A percentile compares a stretch with the other conserved stretches of the same genome.
phyloP scores from a whole-genome alignment of 2,113 vertebrate genomes.

The Dissostichus mawsoni region DNA sequence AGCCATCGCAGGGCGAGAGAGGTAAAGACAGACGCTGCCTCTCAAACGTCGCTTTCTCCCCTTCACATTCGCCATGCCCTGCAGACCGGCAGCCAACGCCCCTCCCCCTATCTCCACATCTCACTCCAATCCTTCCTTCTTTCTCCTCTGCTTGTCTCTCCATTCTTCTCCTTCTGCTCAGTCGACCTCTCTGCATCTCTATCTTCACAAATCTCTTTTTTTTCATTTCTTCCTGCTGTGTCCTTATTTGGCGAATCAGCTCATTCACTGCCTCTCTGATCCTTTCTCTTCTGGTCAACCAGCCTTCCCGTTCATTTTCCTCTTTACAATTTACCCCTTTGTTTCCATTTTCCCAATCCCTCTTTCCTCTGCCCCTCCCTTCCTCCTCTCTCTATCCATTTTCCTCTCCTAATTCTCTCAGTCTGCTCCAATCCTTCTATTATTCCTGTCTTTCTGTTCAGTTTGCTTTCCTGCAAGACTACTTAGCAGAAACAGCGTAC shows the following conservation, averaged over 20 bases:
- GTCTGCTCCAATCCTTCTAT: background rate
- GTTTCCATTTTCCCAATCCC: background rate
- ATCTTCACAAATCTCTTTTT: slow-evolving; percentile 17
- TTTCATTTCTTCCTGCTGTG: background rate
- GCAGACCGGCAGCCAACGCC: slow-evolving; percentile 58
- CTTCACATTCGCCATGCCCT: slow-evolving; percentile 48
- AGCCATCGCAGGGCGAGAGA: slow-evolving; percentile 39
- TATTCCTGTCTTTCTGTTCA: background rate
- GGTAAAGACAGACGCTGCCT: slow-evolving; percentile 29
- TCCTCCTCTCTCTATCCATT: background rate
- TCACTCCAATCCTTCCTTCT: slow-evolving; percentile 14
- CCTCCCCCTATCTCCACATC: slow-evolving; percentile 50
- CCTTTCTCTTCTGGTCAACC: slow-evolving; percentile 6
- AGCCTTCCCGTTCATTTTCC: background rate
- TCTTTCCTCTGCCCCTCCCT: background rate
- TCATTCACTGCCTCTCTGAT: background rate
- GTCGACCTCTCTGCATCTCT: slow-evolving; percentile 15
- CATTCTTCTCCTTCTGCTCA: slow-evolving; percentile 17
- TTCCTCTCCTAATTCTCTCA: background rate
- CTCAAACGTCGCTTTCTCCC: slow-evolving; percentile 44
- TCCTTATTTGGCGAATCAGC: slow-evolving; percentile 14
- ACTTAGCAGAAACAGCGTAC: slow-evolving; percentile 22
- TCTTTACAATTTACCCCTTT: background rate
- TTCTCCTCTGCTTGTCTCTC: slow-evolving; percentile 1
- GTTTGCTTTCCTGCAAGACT: background rate